Percentiles rank a stretch among this genome's conserved stretches.
phyloP scores from a whole-genome alignment of 2,113 vertebrate genomes.

The Cynopterus brachyotis region DNA sequence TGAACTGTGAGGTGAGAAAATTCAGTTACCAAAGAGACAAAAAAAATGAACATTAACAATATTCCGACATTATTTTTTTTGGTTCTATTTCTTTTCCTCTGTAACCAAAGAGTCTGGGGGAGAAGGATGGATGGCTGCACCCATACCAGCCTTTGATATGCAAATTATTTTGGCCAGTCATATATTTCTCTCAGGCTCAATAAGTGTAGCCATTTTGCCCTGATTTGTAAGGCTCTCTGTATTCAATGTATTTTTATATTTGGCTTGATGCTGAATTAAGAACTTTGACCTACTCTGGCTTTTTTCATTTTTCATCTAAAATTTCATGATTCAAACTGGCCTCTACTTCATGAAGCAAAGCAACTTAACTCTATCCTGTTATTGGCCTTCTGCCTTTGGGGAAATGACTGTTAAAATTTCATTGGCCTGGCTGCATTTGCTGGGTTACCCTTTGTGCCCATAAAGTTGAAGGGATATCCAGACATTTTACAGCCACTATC shows the following conservation, averaged over 20 bases:
- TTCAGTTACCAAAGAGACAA: constrained; percentile 71
- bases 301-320: constrained; percentile 63
- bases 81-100: background rate
- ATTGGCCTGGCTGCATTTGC: constrained; percentile 76
- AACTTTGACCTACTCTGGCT: background rate
- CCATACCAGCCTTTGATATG: background rate
- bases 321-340: constrained; percentile 47
- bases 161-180: background rate
- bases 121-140: background rate
- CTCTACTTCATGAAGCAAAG: constrained; percentile 66
- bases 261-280: constrained; percentile 38
- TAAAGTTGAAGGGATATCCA: constrained; percentile 77
- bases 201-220: background rate
- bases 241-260: constrained; percentile 33
- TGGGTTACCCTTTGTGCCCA: constrained; percentile 72
- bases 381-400: constrained; percentile 64
- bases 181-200: background rate
- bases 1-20: constrained; percentile 77
- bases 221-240: background rate
- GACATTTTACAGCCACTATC: constrained; percentile 77
- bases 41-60: constrained; percentile 66
- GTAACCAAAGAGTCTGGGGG: background rate
- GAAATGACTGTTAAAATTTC: constrained; percentile 79
- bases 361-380: constrained; percentile 55
- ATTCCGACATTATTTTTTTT: background rate